phyloP scores from a whole-genome alignment of 2,888 invertebrate species.

The Amiota communis region DNA sequence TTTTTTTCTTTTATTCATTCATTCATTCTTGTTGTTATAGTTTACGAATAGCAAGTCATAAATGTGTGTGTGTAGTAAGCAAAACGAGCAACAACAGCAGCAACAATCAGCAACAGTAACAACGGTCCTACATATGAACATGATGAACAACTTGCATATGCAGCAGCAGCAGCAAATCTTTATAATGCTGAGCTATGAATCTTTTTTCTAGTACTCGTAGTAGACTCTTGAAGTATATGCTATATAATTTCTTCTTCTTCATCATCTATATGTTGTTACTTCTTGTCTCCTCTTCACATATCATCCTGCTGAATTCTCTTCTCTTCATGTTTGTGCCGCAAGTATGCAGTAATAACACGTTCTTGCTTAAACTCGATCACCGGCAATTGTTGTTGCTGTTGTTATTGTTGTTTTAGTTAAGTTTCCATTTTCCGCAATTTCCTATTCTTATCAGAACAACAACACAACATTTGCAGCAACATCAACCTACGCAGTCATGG shows the following conservation, averaged over 20 bases:
- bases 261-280: conserved; percentile 12
- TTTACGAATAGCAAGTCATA: conserved; percentile 11
- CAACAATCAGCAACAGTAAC: conserved; percentile 24
- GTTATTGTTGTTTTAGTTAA: conserved; percentile 16
- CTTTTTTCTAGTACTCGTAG: conserved; percentile 15
- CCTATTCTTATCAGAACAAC: conserved; percentile 33
- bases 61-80: neutral
- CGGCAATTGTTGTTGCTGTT: conserved; percentile 5
- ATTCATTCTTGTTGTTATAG: neutral
- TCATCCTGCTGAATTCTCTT: neutral
- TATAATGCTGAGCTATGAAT: conserved; percentile 48
- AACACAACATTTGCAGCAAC: conserved; percentile 6
- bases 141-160: conserved; percentile 45
- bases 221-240: neutral
- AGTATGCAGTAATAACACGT: conserved; percentile 19
- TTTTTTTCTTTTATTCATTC: conserved; percentile 33
- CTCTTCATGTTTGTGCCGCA: neutral
- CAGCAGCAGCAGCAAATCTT: conserved; percentile 33
- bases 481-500: neutral
- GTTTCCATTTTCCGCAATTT: conserved; percentile 35
- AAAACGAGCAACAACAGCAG: neutral
- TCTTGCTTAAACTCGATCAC: conserved; percentile 23
- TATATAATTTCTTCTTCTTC: conserved; percentile 4
- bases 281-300: neutral
- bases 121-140: conserved; percentile 35